phyloP scores from a whole-genome alignment of 2,888 invertebrate species.

The Pollenia amentaria region DNA sequence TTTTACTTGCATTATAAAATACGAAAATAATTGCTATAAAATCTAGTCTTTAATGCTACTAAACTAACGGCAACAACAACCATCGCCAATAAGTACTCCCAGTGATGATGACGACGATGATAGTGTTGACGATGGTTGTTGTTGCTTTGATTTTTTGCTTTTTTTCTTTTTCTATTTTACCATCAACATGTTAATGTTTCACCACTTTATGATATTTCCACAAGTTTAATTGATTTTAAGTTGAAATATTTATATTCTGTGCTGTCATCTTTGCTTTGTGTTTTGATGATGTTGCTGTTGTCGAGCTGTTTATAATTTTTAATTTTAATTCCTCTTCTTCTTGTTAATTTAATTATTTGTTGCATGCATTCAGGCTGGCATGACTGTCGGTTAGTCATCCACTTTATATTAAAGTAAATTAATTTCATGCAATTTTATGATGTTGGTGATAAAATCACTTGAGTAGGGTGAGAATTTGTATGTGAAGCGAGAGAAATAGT shows the following conservation, averaged over 20 bases:
- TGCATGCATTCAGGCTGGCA: slow-evolving; percentile 32
- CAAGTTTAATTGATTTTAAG: slow-evolving; percentile 81
- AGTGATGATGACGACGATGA: neutral
- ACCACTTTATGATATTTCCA: slow-evolving; percentile 82
- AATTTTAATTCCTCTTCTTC: neutral
- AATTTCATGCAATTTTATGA: slow-evolving; percentile 65
- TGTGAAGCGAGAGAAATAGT: neutral
- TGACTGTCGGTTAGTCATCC: neutral
- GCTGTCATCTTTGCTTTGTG: slow-evolving; percentile 24
- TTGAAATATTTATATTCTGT: slow-evolving; percentile 68
- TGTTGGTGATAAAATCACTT: slow-evolving; percentile 53
- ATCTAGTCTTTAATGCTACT: slow-evolving; percentile 25
- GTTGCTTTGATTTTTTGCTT: slow-evolving; percentile 13
- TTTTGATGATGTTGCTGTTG: slow-evolving; percentile 7
- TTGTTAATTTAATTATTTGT: slow-evolving; percentile 23
- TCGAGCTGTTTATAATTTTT: neutral
- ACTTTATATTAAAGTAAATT: slow-evolving; percentile 54
- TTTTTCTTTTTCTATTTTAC: neutral
- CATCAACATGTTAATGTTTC: slow-evolving; percentile 59
- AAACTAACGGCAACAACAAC: slow-evolving; percentile 21
- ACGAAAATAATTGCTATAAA: slow-evolving; percentile 43
- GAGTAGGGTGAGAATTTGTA: slow-evolving; percentile 16
- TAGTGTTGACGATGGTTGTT: slow-evolving; percentile 35
- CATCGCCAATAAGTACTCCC: neutral
- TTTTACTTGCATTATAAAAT: slow-evolving; percentile 51